Conservation (phyloP, 2,888 invertebrate species). For the Cyrtodaria siliqua region DNA sequence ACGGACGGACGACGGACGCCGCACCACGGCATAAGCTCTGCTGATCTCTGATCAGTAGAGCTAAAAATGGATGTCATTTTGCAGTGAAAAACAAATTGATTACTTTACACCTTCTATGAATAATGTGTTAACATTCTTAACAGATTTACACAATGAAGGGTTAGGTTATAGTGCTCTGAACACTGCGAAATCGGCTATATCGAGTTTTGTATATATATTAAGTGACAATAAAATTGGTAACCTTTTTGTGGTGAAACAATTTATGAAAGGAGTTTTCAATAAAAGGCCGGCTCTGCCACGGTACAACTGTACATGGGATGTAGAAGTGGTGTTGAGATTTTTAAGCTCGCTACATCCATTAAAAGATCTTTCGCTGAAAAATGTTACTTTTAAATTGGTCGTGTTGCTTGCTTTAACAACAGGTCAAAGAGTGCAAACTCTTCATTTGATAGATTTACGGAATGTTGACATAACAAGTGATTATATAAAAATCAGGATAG, state of each 20-base stretch:
- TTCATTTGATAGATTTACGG: no score
- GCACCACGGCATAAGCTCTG: no score
- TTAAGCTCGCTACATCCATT: conserved; percentile 21
- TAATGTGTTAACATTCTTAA: conserved; percentile 11
- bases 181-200: conserved; percentile 43
- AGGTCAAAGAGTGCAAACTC: no score
- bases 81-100: conserved; percentile 46
- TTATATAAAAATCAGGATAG: no score
- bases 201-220: conserved; percentile 28
- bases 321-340: conserved; percentile 25
- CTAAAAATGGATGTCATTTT: conserved; percentile 58
- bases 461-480: no score
- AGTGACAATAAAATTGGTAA: conserved; percentile 28
- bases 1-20: no score
- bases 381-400: conserved; percentile 16
- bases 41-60: no score
- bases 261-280: conserved; percentile 58
- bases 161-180: conserved; percentile 55
- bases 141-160: conserved; percentile 22
- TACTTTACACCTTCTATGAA: conserved; percentile 28
- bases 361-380: conserved; percentile 11
- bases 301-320: conserved; percentile 35
- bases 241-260: conserved; percentile 49
- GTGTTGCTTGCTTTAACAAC: conserved; percentile 37
- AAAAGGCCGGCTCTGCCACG: conserved; percentile 21